These are phyloP conservation scores for Apistogramma diplotaenia DNA, from an alignment of 2,113 vertebrate genomes.

Conservation along the genomic window DNA sequence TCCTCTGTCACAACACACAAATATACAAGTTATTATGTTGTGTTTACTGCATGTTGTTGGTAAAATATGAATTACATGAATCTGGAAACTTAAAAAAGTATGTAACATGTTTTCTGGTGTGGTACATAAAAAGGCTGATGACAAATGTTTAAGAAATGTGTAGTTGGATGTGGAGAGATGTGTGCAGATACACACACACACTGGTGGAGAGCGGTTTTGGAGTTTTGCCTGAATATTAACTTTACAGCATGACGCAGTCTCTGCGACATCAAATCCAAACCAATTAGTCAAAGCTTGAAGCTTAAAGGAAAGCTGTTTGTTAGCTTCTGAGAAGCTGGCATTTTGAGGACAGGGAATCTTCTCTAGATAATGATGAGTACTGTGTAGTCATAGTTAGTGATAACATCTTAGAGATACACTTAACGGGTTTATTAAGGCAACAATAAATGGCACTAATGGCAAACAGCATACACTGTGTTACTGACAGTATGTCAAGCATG, in stretches of 20 bases:
- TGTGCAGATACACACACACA: not conserved
- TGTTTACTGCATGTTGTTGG: no score
- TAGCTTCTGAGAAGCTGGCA: not conserved
- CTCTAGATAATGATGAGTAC: not conserved
- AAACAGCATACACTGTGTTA: not conserved
- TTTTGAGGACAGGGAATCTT: not conserved
- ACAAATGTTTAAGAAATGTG: not conserved
- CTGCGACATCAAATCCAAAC: not conserved
- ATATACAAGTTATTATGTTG: no score
- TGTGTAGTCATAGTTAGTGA: not conserved
- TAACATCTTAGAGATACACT: not conserved
- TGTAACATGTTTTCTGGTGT: not conserved
- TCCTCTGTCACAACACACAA: conserved; percentile 75
- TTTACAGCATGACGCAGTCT: not conserved
- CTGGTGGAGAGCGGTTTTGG: not conserved
- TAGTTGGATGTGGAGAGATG: accelerated
- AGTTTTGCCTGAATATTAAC: not conserved
- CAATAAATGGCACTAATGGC: not conserved
- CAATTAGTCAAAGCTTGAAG: not conserved
- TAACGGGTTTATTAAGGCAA: not conserved
- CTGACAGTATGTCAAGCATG: no score
- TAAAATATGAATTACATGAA: not conserved
- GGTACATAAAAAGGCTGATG: not conserved
- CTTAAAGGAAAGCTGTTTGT: not conserved
- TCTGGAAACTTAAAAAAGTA: not conserved